These are phyloP conservation scores for Cerastis rubricosa DNA, from an alignment of 2,888 invertebrate species.

Conservation along the genomic window DNA sequence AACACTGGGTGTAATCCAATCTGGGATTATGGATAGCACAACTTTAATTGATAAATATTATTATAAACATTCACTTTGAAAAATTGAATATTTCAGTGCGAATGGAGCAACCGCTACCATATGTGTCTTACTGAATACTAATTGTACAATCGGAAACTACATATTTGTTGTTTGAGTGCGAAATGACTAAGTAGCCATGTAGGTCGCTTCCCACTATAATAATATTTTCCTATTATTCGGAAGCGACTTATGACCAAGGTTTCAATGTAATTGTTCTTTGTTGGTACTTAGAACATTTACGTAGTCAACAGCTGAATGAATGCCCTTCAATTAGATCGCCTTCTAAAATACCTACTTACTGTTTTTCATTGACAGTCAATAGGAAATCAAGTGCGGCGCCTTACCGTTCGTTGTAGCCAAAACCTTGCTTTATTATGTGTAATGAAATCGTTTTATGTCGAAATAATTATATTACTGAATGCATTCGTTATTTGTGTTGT, in stretches of 20 bases:
- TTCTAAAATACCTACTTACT: constrained; percentile 25
- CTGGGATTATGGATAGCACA: background rate
- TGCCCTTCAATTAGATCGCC: constrained; percentile 49
- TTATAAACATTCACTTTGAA: background rate
- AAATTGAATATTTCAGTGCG: constrained; percentile 9
- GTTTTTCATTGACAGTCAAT: constrained; percentile 18
- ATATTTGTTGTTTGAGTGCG: constrained; percentile 33
- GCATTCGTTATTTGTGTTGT: background rate
- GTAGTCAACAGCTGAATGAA: constrained; percentile 14
- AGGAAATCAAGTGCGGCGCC: background rate
- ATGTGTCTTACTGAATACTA: constrained; percentile 35
- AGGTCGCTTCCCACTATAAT: constrained; percentile 52
- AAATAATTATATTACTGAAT: background rate
- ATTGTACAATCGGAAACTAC: constrained; percentile 31
- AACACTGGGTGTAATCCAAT: background rate
- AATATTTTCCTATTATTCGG: constrained; percentile 54
- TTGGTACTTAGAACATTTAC: constrained; percentile 29
- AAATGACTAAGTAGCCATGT: constrained; percentile 57
- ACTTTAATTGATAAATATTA: background rate
- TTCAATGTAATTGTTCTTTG: constrained; percentile 46
- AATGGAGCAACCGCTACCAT: constrained; percentile 24
- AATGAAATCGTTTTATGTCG: background rate
- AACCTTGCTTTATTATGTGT: constrained; percentile 25
- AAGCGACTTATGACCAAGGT: constrained; percentile 37
- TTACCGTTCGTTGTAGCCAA: background rate